Percentiles rank a stretch among this genome's conserved stretches.
These are phyloP conservation scores for Acleris emargana DNA, from an alignment of 2,888 invertebrate species.

Conservation along the genomic window DNA sequence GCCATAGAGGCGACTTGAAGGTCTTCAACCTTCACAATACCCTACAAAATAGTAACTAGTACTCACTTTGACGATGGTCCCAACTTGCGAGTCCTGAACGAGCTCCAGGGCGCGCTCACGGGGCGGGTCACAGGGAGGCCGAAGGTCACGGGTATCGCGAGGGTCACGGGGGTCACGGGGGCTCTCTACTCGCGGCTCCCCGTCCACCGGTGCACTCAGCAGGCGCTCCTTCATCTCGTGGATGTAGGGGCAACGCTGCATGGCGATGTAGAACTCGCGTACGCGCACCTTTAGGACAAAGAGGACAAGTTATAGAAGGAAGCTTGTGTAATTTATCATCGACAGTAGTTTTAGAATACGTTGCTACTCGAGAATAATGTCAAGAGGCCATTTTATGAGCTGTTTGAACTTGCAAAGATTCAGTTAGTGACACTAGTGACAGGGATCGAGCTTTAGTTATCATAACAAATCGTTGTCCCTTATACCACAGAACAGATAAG, in stretches of 20 bases:
- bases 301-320: background rate
- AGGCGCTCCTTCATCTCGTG: slow-evolving; percentile 97
- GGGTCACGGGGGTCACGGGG: slow-evolving; percentile 65
- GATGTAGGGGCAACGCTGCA: slow-evolving; percentile 95
- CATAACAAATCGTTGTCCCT: too few species aligned
- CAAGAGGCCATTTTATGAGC: too few species aligned
- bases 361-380: too few species aligned
- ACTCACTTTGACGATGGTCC: slow-evolving; percentile 94
- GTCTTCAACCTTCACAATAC: too few species aligned
- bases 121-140: slow-evolving; percentile 39
- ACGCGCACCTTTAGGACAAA: slow-evolving; percentile 68
- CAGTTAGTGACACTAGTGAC: too few species aligned
- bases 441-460: too few species aligned
- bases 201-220: slow-evolving; percentile 88
- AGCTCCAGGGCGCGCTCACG: slow-evolving; percentile 67
- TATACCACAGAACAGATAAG: too few species aligned
- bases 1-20: too few species aligned
- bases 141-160: slow-evolving; percentile 49
- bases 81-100: slow-evolving; percentile 87
- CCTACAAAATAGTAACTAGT: background rate
- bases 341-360: background rate
- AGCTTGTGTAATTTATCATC: background rate
- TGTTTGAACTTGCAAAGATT: too few species aligned
- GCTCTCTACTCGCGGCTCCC: slow-evolving; percentile 80
- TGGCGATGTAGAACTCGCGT: slow-evolving; percentile 85